Evolutionary conservation across 2,888 invertebrate genomes (phyloP), one percentile per base, ranked within the genome.

Genomic region (Cactoblastis cactorum): DNA sequence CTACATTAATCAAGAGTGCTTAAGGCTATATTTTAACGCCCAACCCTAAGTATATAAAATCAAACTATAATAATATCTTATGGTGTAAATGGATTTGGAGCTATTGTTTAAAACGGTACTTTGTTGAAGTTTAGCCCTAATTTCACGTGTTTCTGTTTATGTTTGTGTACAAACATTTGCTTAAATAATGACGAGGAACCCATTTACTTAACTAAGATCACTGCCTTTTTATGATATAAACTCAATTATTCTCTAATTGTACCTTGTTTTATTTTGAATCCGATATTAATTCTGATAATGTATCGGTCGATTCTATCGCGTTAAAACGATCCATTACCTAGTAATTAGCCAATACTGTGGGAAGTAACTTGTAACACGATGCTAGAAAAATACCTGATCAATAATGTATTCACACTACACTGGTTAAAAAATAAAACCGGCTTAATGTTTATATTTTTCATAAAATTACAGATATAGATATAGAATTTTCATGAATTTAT

Each of bases 31-130:
- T n/a, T n/a, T n/a, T n/a, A n/a, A n/a, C n/a, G n/a, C n/a, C n/a
- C n/a, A n/a, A n/a, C n/a, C 33, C 33, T 8, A 8, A 33, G 9
- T 33, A n/a, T 15, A 45, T 17, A 14, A 33, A 11, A 2, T 3
- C 4, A 4, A 45, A 2, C 6, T 12, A 33, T 46, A 43, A 43
- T 41, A 45, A 52, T 46, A 55, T 75, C 78, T 67, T 67, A 32
- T 0, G 24, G 5, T 64, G 49, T 77, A 71, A 80, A 71, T 65
- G 63, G 60, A 69, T 75, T 77, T 71, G 58, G 65, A 64, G 68
- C 79, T 75, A 77, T 82, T 80, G 79, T 81, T 82, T 79, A 74
- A 77, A 82, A 78, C 73, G 71, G 70, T 73, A 75, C 71, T 77
- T 28, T 74, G 71, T 65, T 72, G 70, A 74, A 75, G 67, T 77